These are phyloP conservation scores for Drosophila parabipectinata DNA, from an alignment of 1,140 invertebrate species.

Conservation along the genomic window DNA sequence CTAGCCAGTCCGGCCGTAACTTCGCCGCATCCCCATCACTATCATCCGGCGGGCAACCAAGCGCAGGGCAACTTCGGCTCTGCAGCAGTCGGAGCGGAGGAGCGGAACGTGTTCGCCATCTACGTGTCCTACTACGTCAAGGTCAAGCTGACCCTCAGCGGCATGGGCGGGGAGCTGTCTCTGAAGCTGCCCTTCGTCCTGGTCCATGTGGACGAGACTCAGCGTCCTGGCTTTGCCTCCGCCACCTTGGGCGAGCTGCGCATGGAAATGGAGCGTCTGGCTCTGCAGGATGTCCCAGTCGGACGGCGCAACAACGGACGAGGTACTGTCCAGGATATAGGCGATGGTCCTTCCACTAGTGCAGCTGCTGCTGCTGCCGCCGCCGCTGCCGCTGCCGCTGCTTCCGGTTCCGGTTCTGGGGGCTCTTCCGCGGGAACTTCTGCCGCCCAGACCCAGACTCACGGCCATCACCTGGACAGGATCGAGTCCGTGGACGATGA, in stretches of 20 bases:
- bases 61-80: not conserved
- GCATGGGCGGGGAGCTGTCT: constrained; percentile 91
- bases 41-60: constrained; percentile 11
- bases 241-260: constrained; percentile 52
- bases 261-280: constrained; percentile 63
- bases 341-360: constrained; percentile 63
- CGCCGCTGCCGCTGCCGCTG: constrained; percentile 14
- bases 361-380: constrained; percentile 52
- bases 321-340: constrained; percentile 3
- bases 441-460: not conserved
- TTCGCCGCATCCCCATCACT: constrained; percentile 42
- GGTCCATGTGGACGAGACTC: constrained; percentile 72
- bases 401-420: not conserved
- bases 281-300: constrained; percentile 65
- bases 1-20: constrained; percentile 60
- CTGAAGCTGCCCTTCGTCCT: constrained; percentile 92
- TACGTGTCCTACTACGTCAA: constrained; percentile 96
- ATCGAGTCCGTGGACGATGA: constrained; percentile 71
- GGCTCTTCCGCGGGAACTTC: not conserved
- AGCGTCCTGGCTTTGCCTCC: constrained; percentile 41
- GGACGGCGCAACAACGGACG: constrained; percentile 42
- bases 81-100: constrained; percentile 83
- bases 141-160: constrained; percentile 90
- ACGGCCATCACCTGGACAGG: constrained; percentile 25
- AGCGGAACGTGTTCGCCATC: constrained; percentile 94